Evolutionary conservation across 2,888 invertebrate genomes (phyloP).

Genomic region (Erebia aethiops): DNA sequence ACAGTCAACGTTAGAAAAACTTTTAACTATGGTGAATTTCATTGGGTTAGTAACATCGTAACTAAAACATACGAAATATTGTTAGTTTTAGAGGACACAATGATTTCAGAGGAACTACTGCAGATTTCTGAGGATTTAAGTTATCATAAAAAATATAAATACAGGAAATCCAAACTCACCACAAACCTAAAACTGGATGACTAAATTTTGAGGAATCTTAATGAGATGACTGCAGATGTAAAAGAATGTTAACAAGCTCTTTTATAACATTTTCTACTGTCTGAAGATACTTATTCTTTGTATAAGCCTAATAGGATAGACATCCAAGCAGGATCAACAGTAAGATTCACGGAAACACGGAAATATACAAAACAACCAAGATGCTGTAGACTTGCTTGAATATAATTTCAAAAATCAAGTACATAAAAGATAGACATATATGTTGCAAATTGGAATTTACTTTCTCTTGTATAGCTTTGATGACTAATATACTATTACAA

Average conservation of each 20-base stretch:
- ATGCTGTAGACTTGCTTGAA: no score
- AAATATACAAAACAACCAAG: neutral
- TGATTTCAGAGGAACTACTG: no score
- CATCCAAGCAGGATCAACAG: slow-evolving; percentile 10
- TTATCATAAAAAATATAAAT: neutral
- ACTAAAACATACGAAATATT: no score
- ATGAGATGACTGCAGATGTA: slow-evolving; percentile 50
- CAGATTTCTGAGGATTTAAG: neutral
- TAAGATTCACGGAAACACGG: slow-evolving; percentile 5
- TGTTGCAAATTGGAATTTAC: neutral
- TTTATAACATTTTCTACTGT: slow-evolving; percentile 55
- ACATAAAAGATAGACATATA: neutral
- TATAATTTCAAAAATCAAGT: neutral
- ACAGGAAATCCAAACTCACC: no score
- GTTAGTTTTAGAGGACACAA: no score
- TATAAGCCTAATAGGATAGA: slow-evolving; percentile 8
- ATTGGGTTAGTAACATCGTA: no score
- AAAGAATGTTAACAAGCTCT: slow-evolving; percentile 79
- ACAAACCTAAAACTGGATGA: neutral
- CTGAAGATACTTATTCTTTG: slow-evolving; percentile 27
- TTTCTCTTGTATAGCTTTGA: neutral
- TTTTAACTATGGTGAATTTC: no score
- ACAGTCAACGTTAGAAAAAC: no score
- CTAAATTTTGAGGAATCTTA: slow-evolving; percentile 32
- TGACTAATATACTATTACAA: neutral